Evolutionary conservation across 2,888 invertebrate genomes (phyloP).

Genomic region (Nebria brevicollis): DNA sequence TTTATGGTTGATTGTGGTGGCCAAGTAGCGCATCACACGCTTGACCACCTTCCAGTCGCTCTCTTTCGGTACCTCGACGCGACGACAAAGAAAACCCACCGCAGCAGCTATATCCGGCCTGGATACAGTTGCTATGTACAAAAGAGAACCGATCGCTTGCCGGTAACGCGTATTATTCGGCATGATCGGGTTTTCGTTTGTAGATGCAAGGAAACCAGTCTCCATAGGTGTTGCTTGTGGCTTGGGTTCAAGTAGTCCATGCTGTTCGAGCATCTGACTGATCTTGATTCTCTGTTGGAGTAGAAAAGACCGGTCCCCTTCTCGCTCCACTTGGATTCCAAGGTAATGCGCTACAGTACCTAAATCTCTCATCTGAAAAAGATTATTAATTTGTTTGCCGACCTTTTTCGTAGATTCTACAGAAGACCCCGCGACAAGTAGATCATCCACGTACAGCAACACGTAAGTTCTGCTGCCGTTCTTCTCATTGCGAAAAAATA

Average conservation of each 20-base stretch:
- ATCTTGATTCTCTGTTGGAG: slow-evolving; percentile 9
- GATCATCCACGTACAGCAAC: slow-evolving; percentile 17
- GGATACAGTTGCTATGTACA: slow-evolving; percentile 21
- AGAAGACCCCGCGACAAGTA: neutral
- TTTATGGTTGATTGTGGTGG: slow-evolving; percentile 49
- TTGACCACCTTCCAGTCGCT: slow-evolving; percentile 37
- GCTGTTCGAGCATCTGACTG: neutral
- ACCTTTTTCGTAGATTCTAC: slow-evolving; percentile 3
- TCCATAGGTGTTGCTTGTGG: slow-evolving; percentile 6
- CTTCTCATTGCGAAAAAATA: slow-evolving; percentile 3
- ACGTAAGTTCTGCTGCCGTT: slow-evolving; percentile 10
- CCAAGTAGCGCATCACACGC: slow-evolving; percentile 49
- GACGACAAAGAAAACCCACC: slow-evolving; percentile 11
- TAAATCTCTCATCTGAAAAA: slow-evolving; percentile 17
- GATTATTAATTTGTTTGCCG: neutral
- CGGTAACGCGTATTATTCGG: slow-evolving; percentile 9
- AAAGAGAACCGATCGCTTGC: slow-evolving; percentile 2
- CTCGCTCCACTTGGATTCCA: slow-evolving; percentile 17
- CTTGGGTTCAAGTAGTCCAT: neutral
- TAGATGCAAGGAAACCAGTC: slow-evolving; percentile 5
- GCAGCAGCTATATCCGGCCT: slow-evolving; percentile 26
- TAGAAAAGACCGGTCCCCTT: slow-evolving; percentile 8
- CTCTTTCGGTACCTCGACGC: slow-evolving; percentile 12
- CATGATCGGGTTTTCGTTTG: neutral
- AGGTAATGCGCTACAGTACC: slow-evolving; percentile 14